Evolutionary conservation across 1,140 invertebrate genomes (phyloP).

Genomic region (Sweltsa coloradensis): DNA sequence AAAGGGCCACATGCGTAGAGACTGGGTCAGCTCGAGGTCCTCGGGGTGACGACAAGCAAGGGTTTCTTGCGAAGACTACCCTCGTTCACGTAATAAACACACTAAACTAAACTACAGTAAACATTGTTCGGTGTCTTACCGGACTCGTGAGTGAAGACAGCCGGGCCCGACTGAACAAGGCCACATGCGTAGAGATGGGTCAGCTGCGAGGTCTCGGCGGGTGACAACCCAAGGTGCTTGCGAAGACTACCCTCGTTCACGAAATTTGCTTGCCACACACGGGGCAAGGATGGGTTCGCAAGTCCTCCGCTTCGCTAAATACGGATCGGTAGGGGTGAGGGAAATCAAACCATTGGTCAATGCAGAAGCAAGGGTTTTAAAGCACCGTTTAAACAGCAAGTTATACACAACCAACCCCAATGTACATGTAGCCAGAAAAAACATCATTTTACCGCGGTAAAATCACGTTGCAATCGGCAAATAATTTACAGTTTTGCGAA

Average conservation of each 20-base stretch:
- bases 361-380: constrained; percentile 21
- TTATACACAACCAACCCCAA: too few species aligned
- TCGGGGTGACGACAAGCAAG: constrained; percentile 84
- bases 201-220: constrained; percentile 79
- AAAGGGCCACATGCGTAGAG: constrained; percentile 87
- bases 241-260: constrained; percentile 86
- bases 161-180: constrained; percentile 87
- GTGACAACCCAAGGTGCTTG: constrained; percentile 84
- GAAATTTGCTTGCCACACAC: constrained; percentile 90
- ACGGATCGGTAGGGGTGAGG: constrained; percentile 28
- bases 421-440: too few species aligned
- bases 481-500: too few species aligned
- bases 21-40: constrained; percentile 72
- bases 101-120: too few species aligned
- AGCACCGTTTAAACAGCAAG: too few species aligned
- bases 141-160: constrained; percentile 84
- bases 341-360: constrained; percentile 27
- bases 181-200: constrained; percentile 80
- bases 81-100: constrained; percentile 92
- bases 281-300: constrained; percentile 87
- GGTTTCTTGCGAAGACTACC: constrained; percentile 84
- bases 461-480: too few species aligned
- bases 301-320: constrained; percentile 81
- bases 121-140: too few species aligned
- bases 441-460: too few species aligned